phyloP scores from a whole-genome alignment of 2,888 invertebrate species.

The Idaea straminata region DNA sequence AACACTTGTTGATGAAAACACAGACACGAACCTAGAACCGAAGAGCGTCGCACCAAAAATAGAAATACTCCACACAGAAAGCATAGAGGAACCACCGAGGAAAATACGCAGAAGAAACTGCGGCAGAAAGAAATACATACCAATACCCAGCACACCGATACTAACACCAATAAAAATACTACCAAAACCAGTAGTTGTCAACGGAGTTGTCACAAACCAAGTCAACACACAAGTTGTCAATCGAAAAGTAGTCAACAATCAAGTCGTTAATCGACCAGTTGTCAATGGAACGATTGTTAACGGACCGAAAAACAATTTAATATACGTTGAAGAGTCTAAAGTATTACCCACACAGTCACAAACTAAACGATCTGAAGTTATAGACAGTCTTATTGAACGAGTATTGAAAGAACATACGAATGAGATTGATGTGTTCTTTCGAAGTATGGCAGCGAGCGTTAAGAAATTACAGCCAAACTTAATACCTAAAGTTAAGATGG shows the following conservation, averaged over 20 bases:
- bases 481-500: constrained; percentile 76
- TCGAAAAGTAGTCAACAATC: not conserved
- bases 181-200: constrained; percentile 65
- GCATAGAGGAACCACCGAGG: constrained; percentile 46
- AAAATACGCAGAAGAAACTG: constrained; percentile 54
- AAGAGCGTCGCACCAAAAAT: constrained; percentile 40
- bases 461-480: constrained; percentile 72
- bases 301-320: constrained; percentile 55
- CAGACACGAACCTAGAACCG: constrained; percentile 40
- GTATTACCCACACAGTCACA: constrained; percentile 28
- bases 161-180: constrained; percentile 68
- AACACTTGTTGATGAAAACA: constrained; percentile 51
- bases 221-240: not conserved
- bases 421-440: constrained; percentile 73
- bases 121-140: constrained; percentile 59
- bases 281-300: constrained; percentile 38
- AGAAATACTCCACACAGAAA: constrained; percentile 43
- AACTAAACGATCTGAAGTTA: constrained; percentile 57
- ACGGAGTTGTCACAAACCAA: constrained; percentile 31
- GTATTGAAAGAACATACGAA: constrained; percentile 71
- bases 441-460: constrained; percentile 75
- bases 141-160: constrained; percentile 48
- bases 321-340: constrained; percentile 62
- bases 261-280: not conserved
- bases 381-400: constrained; percentile 71